Evolutionary conservation across 2,113 vertebrate genomes (phyloP).

Genomic region (Euleptes europaea): DNA sequence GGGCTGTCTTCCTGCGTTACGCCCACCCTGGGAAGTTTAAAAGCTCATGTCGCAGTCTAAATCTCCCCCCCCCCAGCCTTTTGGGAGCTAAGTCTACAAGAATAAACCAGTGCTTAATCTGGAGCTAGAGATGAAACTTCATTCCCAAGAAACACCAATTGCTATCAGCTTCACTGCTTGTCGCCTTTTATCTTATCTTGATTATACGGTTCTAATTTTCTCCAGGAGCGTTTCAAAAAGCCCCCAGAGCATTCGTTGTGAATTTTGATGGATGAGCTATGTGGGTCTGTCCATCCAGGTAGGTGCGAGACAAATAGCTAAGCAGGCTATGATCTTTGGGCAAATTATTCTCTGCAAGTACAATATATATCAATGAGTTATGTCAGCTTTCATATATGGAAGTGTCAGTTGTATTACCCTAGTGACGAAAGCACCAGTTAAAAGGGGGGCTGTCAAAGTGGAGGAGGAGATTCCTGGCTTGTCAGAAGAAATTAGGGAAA

Average conservation of each 20-base stretch:
- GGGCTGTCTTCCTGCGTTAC: not conserved
- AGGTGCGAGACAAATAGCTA: conserved; percentile 73
- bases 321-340: conserved; percentile 76
- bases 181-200: conserved; percentile 51
- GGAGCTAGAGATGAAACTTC: conserved; percentile 25
- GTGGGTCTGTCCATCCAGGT: conserved; percentile 63
- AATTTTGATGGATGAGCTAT: conserved; percentile 82
- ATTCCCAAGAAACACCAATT: conserved; percentile 37
- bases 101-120: conserved; percentile 6
- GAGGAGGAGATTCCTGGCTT: conserved; percentile 62
- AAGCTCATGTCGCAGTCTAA: conserved; percentile 5
- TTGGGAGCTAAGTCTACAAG: not conserved
- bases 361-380: conserved; percentile 78
- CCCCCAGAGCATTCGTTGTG: conserved; percentile 76
- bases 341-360: conserved; percentile 84
- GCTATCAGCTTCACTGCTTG: not conserved
- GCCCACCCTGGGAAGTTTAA: not conserved
- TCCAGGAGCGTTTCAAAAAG: conserved; percentile 62
- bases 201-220: conserved; percentile 60
- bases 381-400: conserved; percentile 81
- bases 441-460: conserved; percentile 52
- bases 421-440: conserved; percentile 74
- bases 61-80: not conserved
- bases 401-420: conserved; percentile 76
- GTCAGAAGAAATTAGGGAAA: conserved; percentile 65